Base-by-base conservation (phyloP, 2,113 vertebrate genomes). In the Brienomyrus longianalis region DNA sequence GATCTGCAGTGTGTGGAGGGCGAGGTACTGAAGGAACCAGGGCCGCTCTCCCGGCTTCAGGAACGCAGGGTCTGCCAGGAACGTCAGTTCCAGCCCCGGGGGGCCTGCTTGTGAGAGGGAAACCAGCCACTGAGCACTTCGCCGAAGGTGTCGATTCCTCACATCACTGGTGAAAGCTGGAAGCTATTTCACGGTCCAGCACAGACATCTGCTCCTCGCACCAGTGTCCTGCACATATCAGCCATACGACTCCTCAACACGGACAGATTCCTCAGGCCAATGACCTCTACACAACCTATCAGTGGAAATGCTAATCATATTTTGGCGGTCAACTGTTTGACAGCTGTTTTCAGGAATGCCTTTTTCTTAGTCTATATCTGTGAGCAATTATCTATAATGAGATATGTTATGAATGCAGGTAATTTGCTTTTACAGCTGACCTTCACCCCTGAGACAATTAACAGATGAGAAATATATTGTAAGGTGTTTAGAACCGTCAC, bases 21-120 rank as follows among this genome's bases (percentile, higher is more conserved):
- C 97, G 92, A 99, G 94, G 94, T 99, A 99, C 77, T 91, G 95
- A 87, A 96, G 8, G 48, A 99, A 99, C 95, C 97, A 97, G 83
- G 87, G 93, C 88, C 92, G 96, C 92, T 99, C 98, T 0, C 97
- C 97, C 0, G 96, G 94, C 13, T 93, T 96, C 89, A 99, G 94
- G 92, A 96, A 96, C 1, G 89, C 47, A 0, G 97, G 94, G 50
- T 97, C 97, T 56, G 98, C 97, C 93, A 94, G 90, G 93, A 97
- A 99, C 92, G 95, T 95, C 74, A 97, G 93, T 94, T 98, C 97
- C 90, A 97, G 94, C 8, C 98, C 98, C 0, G 97, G 97, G 2
- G 94, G 90, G 1, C 92, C 98, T 99, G 93, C 3, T 87, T 43
- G 43, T 8, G 87, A 54, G 43, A 48, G 45, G 43, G 45, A 84